Base-by-base conservation (phyloP, 2,797 vertebrate species). In the Eulemur albifrons region DNA sequence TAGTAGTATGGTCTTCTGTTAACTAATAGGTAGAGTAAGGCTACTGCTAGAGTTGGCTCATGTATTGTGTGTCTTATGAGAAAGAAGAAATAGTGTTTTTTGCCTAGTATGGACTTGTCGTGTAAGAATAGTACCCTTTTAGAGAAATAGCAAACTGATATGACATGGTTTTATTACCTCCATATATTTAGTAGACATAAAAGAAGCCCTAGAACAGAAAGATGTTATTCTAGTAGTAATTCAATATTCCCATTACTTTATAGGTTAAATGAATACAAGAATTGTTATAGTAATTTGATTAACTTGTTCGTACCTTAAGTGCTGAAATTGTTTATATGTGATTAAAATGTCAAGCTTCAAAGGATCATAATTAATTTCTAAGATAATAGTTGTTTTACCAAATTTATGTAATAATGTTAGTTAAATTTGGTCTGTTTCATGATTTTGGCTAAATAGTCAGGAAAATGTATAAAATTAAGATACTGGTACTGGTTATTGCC, bases 401-500 rank as follows among this genome's bases (percentile, higher is more conserved):
- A 83, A 88, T 67, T 83, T 35, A 83, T 59, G 0, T 70, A 70
- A 40, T 90, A 79, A 83, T 85, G 30, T 40, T 30, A 69, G 35
- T 48, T 30, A 69, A 65, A 85, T 88, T 84, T 61, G 83, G 45
- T 88, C 81, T 82, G 15, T 95, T 93, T 93, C 43, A 32, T 84
- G 38, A 61, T 61, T n/a, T 86, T 90, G 75, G 52, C 45, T 92
- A 76, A 81, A 52, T 75, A 79, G 38, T 92, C 18, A 90, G 52
- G 13, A 75, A 81, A 89, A 48, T 82, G 13, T 61, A 8, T 59
- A 95, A 69, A 91, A 65, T 82, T 85, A 82, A 83, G 13, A 86
- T 86, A 70, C 27, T 4, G 30, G 12, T 89, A 43, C 14, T 77
- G n/a, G 18, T 69, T 65, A 65, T 45, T 89, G 30, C 40, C 48